Evolutionary conservation across 2,113 vertebrate genomes (phyloP).

Genomic region (Pollachius pollachius): DNA sequence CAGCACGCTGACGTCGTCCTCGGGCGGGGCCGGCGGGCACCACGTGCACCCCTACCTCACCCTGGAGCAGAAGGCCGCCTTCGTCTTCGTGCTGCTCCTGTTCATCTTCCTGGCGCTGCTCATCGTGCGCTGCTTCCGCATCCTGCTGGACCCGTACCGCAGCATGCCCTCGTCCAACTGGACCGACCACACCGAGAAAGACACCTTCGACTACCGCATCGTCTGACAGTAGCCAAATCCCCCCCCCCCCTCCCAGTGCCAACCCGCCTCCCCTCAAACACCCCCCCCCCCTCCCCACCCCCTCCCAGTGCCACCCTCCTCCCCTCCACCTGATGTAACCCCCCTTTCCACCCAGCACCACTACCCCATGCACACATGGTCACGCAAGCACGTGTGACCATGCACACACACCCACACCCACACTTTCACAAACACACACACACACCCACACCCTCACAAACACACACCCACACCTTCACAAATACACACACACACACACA

Average conservation of each 20-base stretch:
- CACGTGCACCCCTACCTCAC: constrained; percentile 73
- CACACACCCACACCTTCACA: too few species aligned
- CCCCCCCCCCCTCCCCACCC: background rate
- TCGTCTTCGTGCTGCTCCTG: constrained; percentile 81
- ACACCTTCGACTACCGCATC: constrained; percentile 81
- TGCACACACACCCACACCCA: too few species aligned
- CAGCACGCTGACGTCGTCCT: constrained; percentile 77
- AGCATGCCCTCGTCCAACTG: constrained; percentile 84
- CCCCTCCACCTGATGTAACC: background rate
- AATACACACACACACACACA: too few species aligned
- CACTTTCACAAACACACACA: too few species aligned
- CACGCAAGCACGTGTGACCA: background rate
- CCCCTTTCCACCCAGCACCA: too few species aligned
- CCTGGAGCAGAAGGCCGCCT: constrained; percentile 81
- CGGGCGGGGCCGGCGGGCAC: constrained; percentile 70
- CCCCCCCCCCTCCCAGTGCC: background rate
- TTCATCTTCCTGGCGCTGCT: constrained; percentile 83
- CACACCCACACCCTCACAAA: too few species aligned
- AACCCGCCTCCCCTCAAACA: background rate
- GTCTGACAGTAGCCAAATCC: constrained; percentile 57
- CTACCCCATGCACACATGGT: too few species aligned
- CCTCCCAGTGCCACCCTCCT: background rate
- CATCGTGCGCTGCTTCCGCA: constrained; percentile 82
- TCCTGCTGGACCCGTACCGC: constrained; percentile 83
- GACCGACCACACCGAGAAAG: constrained; percentile 85